Base-by-base conservation (phyloP, 2,888 invertebrate species). In the Cosmia pyralina region DNA sequence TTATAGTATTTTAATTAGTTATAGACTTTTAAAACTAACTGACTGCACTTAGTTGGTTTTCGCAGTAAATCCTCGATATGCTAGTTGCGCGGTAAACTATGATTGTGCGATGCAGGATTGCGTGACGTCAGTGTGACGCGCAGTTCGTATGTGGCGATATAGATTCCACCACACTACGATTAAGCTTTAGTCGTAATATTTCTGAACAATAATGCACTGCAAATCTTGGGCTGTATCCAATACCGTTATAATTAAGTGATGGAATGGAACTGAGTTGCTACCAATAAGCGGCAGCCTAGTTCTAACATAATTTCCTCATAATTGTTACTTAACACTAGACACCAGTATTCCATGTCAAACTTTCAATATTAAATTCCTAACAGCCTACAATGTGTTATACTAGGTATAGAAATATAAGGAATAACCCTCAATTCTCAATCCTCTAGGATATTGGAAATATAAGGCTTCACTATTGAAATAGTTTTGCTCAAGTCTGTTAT, bases 401-500 rank as follows among this genome's bases (percentile, higher is more conserved):
- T n/a, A n/a, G n/a, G n/a, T 22, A 11, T 41, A 52, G 69, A 72
- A 67, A 69, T 65, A 50, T 62, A 77, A 70, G 74, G 76, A 82
- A 79, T 72, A 66, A 71, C 69, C 60, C 28, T 67, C 74, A 77
- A 83, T 75, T 66, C 76, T 55, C 75, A 60, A 75, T 75, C 64
- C 68, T 57, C 69, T 57, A 70, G 77, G 60, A 79, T 82, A 83
- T 88, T 85, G 85, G 79, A n/a, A n/a, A 84, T 86, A 86, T 83
- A 85, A 82, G 73, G 68, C 77, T 74, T 80, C 73, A 74, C 69
- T 85, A 85, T 88, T 88, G 84, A 83, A 88, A 88, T 87, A 84
- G 85, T 88, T 87, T 74, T 74, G 67, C 76, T 67, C 70, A 73
- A 80, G 64, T 44, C 75, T 69, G 57, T 60, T 70, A 83, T 77